Base-by-base conservation (phyloP, 2,797 vertebrate species). In the Hoplostethus atlanticus region DNA sequence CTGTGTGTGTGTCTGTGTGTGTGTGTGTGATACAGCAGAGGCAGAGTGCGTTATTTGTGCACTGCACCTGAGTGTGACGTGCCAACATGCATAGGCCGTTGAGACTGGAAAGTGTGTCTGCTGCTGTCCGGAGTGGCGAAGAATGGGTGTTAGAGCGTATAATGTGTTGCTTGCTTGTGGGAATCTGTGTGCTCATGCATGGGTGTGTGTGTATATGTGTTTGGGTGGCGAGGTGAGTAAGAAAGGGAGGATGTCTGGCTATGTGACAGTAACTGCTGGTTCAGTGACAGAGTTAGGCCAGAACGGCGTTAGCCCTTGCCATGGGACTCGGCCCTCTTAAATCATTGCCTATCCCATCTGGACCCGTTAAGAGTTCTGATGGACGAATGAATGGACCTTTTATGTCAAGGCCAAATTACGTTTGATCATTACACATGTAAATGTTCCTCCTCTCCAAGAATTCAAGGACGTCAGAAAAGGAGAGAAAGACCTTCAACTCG, bases 361-460 rank as follows among this genome's bases (percentile, higher is more conserved):
- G 31, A 58, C 60, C 31, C 64, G 11, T 53, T 66, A 55, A 47
- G 8, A 57, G 16, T 3, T 77, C 21, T 10, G 8, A n/a, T 9
- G 17, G 15, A 69, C 12, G 36, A 68, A 54, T 73, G 42, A 89
- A 73, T 70, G 54, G 30, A 53, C 71, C 67, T 71, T 68, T 81
- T 81, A 28, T 42, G 8, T 54, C 12, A 31, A 57, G 34, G 36
- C 57, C 12, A 58, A 68, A 34, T 59, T n/a, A 46, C 28, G 36
- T 54, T 47, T 55, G 25, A 48, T 48, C 21, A 31, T 62, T 48
- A 25, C 25, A 48, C 44, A 34, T n/a, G 7, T 25, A 48, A 47
- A 48, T 28, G n/a, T 48, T 31, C 15, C 46, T 47, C 44, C 28
- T 31, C 28, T 8, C 44, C 16, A 31, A 62, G 7, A 40, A 40